These are phyloP conservation scores for Drosophila tristis DNA, from an alignment of 1,140 invertebrate species.

Conservation along the genomic window DNA sequence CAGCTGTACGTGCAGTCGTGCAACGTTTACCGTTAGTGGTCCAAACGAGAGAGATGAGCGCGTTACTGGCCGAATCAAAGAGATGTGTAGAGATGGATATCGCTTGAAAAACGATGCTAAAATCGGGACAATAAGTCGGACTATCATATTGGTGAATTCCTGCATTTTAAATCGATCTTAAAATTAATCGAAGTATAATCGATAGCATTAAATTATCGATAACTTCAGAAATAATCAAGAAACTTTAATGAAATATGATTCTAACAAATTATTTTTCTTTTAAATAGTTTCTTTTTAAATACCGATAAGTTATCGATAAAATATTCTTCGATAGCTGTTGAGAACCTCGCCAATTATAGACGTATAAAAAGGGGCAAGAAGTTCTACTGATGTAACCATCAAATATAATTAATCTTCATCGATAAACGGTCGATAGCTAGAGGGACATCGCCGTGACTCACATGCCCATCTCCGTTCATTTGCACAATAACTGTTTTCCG, in stretches of 20 bases:
- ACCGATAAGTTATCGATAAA: no score
- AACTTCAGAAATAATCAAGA: not conserved
- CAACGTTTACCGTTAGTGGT: constrained; percentile 12
- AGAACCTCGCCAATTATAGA: no score
- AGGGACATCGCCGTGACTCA: not conserved
- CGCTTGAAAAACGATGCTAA: not conserved
- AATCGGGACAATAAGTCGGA: not conserved
- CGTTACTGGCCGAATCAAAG: not conserved
- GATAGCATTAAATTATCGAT: no score
- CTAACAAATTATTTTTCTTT: no score
- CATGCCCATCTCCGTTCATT: constrained; percentile 3
- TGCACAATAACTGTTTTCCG: constrained; percentile 13
- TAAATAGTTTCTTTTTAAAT: no score
- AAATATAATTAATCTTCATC: no score
- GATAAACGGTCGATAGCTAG: no score
- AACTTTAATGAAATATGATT: not conserved
- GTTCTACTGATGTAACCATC: no score
- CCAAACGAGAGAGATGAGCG: constrained; percentile 7
- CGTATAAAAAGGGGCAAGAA: no score
- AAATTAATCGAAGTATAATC: not conserved
- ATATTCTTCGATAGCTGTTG: no score
- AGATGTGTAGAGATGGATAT: no score
- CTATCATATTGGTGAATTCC: no score
- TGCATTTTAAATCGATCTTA: not conserved
- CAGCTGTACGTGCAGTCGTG: constrained; percentile 64